Conservation (phyloP, 1,140 invertebrate genomes). For the Sinonovacula constricta region DNA sequence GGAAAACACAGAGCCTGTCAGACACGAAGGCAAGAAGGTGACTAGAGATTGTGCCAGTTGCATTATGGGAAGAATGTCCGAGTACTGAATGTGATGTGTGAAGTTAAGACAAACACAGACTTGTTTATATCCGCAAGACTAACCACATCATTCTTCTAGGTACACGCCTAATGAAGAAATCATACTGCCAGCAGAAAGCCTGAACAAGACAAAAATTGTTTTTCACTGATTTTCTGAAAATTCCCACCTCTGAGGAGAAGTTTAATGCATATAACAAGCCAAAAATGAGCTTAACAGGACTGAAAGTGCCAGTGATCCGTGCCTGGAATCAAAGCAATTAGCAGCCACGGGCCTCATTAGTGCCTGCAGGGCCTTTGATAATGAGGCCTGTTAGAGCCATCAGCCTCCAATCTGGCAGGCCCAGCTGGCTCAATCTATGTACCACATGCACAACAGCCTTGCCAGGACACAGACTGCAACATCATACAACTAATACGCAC, state of each 20-base stretch:
- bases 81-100: too few relatives aligned
- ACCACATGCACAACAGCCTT: too few relatives aligned
- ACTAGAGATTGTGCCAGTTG: too few relatives aligned
- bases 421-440: too few relatives aligned
- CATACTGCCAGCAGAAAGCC: conserved; percentile 5
- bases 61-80: too few relatives aligned
- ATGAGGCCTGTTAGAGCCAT: background rate
- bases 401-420: too few relatives aligned
- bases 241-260: background rate
- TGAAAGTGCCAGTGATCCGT: background rate
- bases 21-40: too few relatives aligned
- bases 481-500: too few relatives aligned
- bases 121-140: conserved; percentile 38
- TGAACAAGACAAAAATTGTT: background rate
- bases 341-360: background rate
- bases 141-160: background rate
- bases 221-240: background rate
- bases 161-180: conserved; percentile 48
- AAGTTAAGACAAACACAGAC: background rate
- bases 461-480: too few relatives aligned
- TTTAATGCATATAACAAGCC: conserved; percentile 40
- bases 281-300: background rate
- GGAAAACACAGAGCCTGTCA: too few relatives aligned
- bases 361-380: background rate
- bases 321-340: background rate